Base-by-base conservation (phyloP, 2,797 vertebrate species). In the Myotis myotis region DNA sequence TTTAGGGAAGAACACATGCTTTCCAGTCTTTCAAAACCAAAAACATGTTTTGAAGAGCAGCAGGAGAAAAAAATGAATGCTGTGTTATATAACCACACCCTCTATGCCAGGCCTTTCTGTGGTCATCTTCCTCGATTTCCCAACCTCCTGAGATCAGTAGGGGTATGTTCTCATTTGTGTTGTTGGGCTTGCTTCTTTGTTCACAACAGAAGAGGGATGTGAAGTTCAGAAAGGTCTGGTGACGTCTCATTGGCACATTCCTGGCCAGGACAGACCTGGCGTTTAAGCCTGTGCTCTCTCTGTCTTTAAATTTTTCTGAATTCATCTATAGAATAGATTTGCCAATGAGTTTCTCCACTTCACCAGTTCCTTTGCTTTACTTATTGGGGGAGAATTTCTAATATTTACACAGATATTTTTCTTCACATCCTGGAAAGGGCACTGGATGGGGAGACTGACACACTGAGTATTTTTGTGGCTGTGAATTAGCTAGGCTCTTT, bases 301-400 rank as follows among this genome's bases (percentile, higher is more conserved):
- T n/a, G 19, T 79, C 57, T 71, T 44, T 92, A 22, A 22, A 79
- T 41, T 78, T 66, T 88, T 44, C 36, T 51, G 36, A 87, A 57
- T 82, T 93, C 5, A 0, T 51, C 5, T 23, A 66, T 5, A 78
- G 71, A 94, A 36, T 33, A 60, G 9, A 87, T 23, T 68, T 60
- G 30, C 25, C 71, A 66, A n/a, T 12, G 19, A 79, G 28, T 70
- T 84, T 92, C 51, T 91, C 79, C 47, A 8, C 70, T 71, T 47
- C 49, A 22, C 30, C 51, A 23, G 28, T 74, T 28, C 23, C 28
- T 71, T 91, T 41, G 16, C 51, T 80, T 90, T 62, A 17, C 44
- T 74, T 66, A n/a, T 68, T 78, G 70, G 75, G 70, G 44, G 91
- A 83, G 87, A 16, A 86, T 13, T 86, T 94, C 79, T 95, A 20